Evolutionary conservation across 2,113 vertebrate genomes (phyloP).

Genomic region (Heliornis fulica): DNA sequence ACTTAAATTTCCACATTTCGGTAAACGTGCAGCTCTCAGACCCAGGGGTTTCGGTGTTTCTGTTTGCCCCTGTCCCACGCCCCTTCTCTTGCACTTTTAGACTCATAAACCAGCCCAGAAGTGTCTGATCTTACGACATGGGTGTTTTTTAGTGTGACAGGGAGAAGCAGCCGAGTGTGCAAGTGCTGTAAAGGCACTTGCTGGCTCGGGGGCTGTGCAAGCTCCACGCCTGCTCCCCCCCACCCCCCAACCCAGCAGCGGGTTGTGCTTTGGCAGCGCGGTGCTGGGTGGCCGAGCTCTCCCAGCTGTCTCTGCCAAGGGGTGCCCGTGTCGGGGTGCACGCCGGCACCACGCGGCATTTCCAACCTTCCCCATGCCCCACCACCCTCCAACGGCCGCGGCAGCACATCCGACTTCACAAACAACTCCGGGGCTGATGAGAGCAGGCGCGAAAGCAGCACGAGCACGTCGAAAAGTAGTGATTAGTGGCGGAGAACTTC

Average conservation of each 20-base stretch:
- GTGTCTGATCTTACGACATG: background rate
- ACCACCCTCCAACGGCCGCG: background rate
- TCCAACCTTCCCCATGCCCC: background rate
- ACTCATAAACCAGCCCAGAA: background rate
- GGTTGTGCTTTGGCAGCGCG: background rate
- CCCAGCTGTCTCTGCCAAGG: background rate
- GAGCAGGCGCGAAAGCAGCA: background rate
- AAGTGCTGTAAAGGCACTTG: slow-evolving; percentile 19
- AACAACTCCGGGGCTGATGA: background rate
- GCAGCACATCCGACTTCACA: background rate
- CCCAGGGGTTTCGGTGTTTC: background rate
- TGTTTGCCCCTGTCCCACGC: background rate
- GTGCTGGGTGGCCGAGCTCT: background rate
- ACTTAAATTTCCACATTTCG: background rate
- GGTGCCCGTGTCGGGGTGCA: background rate
- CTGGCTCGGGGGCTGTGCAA: background rate
- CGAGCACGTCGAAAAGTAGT: background rate
- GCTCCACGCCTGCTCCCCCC: background rate
- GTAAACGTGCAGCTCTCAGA: background rate
- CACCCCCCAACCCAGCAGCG: background rate
- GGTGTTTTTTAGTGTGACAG: background rate
- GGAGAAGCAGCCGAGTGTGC: background rate
- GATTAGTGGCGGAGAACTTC: background rate
- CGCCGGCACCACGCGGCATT: accelerated
- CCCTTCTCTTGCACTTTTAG: background rate